These are phyloP conservation scores for Lagria hirta DNA, from an alignment of 2,888 invertebrate species.

Conservation along the genomic window DNA sequence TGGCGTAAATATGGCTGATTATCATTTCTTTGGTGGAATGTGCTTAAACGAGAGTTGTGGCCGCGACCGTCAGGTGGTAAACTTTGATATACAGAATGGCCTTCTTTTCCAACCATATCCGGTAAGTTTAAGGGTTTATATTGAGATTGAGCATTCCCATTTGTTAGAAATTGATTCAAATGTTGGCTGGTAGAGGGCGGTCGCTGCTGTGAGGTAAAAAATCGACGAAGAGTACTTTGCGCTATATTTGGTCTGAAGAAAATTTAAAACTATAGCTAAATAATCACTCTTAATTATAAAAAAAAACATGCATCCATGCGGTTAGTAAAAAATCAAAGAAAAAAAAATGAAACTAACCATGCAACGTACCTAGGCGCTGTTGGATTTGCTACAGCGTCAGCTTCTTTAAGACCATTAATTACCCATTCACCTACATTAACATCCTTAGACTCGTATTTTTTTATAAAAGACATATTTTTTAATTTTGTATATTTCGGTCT, in stretches of 20 bases:
- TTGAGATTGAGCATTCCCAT: conserved; percentile 24
- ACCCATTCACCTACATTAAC: conserved; percentile 86
- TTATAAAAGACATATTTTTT: conserved; percentile 85
- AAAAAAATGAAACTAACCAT: conserved; percentile 50
- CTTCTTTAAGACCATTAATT: conserved; percentile 61
- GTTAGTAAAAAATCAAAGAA: too few species aligned
- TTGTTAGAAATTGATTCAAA: conserved; percentile 27
- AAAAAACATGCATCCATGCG: conserved; percentile 25
- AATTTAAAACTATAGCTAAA: not conserved
- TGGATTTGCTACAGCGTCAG: conserved; percentile 48
- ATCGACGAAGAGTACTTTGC: conserved; percentile 39
- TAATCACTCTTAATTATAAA: conserved; percentile 18
- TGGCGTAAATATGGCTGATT: conserved; percentile 38
- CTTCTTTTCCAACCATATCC: conserved; percentile 11
- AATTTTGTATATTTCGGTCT: conserved; percentile 93
- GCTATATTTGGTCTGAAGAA: conserved; percentile 40
- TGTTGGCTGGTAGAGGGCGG: conserved; percentile 37
- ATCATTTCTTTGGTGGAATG: conserved; percentile 43
- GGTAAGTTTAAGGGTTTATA: conserved; percentile 23
- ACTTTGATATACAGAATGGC: conserved; percentile 27
- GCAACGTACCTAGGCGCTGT: conserved; percentile 57
- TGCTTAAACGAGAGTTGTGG: conserved; percentile 41
- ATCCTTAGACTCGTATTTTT: conserved; percentile 68
- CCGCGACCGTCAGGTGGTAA: conserved; percentile 36
- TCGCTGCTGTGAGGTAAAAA: conserved; percentile 38